Percentiles rank a stretch among this genome's conserved stretches.
phyloP scores from a whole-genome alignment of 2,797 vertebrate genomes.

The Tinamus major region DNA sequence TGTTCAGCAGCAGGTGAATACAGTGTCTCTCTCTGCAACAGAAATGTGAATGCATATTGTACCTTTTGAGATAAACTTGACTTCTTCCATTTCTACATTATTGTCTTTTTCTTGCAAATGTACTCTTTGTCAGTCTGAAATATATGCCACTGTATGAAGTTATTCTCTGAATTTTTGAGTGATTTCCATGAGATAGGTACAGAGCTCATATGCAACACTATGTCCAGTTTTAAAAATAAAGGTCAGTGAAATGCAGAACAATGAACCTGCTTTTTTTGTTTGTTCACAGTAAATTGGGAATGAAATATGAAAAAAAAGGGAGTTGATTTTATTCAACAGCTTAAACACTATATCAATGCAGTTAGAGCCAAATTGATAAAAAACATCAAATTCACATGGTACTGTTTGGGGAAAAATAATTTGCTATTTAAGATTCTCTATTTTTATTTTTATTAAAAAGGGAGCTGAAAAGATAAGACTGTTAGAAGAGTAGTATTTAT shows the following conservation, averaged over 20 bases:
- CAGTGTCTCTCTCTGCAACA: constrained; percentile 47
- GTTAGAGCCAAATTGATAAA: constrained; percentile 21
- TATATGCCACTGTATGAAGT: constrained; percentile 39
- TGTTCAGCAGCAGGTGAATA: constrained; percentile 47
- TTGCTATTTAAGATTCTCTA: constrained; percentile 54
- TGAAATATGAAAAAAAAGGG: background rate
- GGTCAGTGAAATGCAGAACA: background rate
- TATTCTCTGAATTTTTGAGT: constrained; percentile 9
- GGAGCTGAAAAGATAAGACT: constrained; percentile 57
- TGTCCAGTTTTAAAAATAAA: constrained; percentile 54
- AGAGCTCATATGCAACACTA: constrained; percentile 35
- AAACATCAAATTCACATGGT: constrained; percentile 28
- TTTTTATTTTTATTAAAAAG: constrained; percentile 58
- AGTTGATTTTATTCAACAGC: constrained; percentile 48
- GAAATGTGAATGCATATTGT: constrained; percentile 66
- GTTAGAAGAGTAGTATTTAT: constrained; percentile 49
- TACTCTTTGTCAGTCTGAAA: background rate
- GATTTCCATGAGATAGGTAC: constrained; percentile 31
- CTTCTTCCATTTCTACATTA: constrained; percentile 46
- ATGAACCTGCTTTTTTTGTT: background rate
- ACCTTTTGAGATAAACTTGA: constrained; percentile 56
- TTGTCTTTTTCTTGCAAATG: constrained; percentile 33
- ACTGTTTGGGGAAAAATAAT: constrained; percentile 18
- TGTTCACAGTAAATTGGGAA: constrained; percentile 37
- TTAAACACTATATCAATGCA: constrained; percentile 13